Conservation (phyloP, 1,140 invertebrate species). For the Drosophila trapezifrons region DNA sequence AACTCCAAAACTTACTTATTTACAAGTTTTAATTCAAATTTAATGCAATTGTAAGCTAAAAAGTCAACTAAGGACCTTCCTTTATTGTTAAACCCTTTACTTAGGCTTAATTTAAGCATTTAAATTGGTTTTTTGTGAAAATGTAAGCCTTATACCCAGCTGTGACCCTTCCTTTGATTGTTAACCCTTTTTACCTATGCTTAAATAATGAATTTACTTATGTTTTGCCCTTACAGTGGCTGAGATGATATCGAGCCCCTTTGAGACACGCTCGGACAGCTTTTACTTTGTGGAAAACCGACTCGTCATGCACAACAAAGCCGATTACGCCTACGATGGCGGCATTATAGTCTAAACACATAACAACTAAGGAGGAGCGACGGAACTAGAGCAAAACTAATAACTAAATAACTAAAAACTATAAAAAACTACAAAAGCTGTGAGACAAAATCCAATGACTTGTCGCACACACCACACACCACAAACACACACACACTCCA, state of each 20-base stretch:
- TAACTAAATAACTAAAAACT: conserved; percentile 38
- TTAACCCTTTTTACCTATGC: neutral
- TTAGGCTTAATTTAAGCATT: too few relatives aligned
- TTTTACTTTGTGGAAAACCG: conserved; percentile 99
- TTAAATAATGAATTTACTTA: neutral
- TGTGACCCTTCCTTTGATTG: too few relatives aligned
- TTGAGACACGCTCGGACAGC: conserved; percentile 98
- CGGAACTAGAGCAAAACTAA: conserved; percentile 55
- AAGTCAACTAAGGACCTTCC: too few relatives aligned
- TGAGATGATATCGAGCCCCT: conserved; percentile 98
- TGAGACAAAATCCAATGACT: conserved; percentile 57
- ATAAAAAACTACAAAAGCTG: conserved; percentile 44
- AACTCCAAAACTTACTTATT: neutral
- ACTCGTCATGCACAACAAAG: conserved; percentile 99
- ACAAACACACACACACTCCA: conserved; percentile 27
- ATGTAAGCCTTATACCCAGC: neutral
- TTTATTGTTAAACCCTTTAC: neutral
- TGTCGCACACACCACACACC: conserved; percentile 24
- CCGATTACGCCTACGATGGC: conserved; percentile 84
- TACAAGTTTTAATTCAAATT: too few relatives aligned
- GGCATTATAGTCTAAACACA: conserved; percentile 72
- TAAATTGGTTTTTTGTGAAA: neutral
- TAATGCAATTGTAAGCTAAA: too few relatives aligned
- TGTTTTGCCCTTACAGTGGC: conserved; percentile 88
- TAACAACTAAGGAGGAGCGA: conserved; percentile 38